These are phyloP conservation scores for Lamproptera curius DNA, from an alignment of 2,888 invertebrate genomes.

Conservation along the genomic window DNA sequence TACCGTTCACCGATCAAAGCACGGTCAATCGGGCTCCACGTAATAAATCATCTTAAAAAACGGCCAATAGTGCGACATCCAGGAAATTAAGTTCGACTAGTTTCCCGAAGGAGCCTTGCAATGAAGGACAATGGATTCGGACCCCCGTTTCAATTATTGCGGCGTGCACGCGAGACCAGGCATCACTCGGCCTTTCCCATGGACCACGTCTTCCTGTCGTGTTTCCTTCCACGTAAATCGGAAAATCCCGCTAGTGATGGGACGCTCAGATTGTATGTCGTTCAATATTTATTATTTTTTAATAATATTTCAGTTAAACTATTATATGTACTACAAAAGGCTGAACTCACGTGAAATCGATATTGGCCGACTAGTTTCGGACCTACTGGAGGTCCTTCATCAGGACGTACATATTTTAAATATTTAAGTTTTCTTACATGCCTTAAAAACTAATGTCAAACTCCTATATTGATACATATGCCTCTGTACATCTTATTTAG, in stretches of 20 bases:
- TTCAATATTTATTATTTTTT: no score
- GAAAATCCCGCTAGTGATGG: slow-evolving; percentile 25
- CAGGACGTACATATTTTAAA: no score
- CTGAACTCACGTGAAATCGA: no score
- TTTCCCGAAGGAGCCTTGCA: background rate
- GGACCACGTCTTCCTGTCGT: slow-evolving; percentile 26
- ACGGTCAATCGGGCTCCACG: background rate
- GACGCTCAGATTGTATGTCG: no score
- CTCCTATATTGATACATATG: no score
- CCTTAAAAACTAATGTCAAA: no score
- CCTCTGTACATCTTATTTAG: no score
- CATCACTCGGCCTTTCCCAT: slow-evolving; percentile 64
- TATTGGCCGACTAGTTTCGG: no score
- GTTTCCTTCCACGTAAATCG: slow-evolving; percentile 13
- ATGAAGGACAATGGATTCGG: slow-evolving; percentile 39
- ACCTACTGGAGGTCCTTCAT: no score
- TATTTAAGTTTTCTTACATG: no score
- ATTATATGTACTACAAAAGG: background rate
- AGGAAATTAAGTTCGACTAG: slow-evolving; percentile 1
- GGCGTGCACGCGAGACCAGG: slow-evolving; percentile 49
- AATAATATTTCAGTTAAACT: no score
- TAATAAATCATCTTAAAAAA: background rate
- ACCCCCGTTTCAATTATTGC: slow-evolving; percentile 64
- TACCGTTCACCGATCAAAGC: no score
- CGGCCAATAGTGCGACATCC: slow-evolving; percentile 5